Percentiles rank a stretch among this genome's conserved stretches.
Evolutionary conservation across 2,888 invertebrate species (phyloP).

Genomic region (Pemphredon lugubris): DNA sequence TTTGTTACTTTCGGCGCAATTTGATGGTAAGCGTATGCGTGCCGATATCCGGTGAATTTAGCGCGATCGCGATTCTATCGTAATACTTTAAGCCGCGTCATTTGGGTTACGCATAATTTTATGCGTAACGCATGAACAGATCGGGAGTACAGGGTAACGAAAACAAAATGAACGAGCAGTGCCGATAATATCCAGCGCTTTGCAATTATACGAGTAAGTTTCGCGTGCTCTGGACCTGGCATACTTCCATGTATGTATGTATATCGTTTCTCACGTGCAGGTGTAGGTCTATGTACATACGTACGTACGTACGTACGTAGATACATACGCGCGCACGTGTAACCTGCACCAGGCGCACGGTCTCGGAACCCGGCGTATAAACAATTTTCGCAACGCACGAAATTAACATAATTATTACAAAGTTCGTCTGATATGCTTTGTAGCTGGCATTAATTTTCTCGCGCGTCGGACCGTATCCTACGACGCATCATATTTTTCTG

Average conservation of each 20-base stretch:
- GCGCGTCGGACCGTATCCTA: neutral
- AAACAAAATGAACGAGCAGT: slow-evolving; percentile 11
- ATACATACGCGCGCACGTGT: no score
- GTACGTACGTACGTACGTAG: neutral
- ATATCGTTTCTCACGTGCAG: neutral
- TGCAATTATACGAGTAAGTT: slow-evolving; percentile 23
- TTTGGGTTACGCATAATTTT: slow-evolving; percentile 22
- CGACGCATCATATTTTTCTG: neutral
- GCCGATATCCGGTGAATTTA: neutral
- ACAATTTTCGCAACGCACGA: slow-evolving; percentile 15
- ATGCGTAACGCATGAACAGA: slow-evolving; percentile 15
- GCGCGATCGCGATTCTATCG: slow-evolving; percentile 3
- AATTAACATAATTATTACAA: slow-evolving; percentile 27
- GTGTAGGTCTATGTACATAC: neutral
- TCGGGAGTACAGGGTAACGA: neutral
- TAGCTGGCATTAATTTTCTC: neutral
- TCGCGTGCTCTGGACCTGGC: no score
- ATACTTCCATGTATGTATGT: slow-evolving; percentile 1
- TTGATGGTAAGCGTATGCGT: slow-evolving; percentile 12
- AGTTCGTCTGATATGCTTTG: slow-evolving; percentile 6
- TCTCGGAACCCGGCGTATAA: no score
- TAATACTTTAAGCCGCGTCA: slow-evolving; percentile 24
- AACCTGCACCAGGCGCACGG: no score
- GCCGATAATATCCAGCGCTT: neutral
- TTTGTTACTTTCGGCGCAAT: neutral